These are phyloP conservation scores for Caenorhabditis brenneri DNA, from an alignment of 1,140 invertebrate genomes.

Conservation along the genomic window DNA sequence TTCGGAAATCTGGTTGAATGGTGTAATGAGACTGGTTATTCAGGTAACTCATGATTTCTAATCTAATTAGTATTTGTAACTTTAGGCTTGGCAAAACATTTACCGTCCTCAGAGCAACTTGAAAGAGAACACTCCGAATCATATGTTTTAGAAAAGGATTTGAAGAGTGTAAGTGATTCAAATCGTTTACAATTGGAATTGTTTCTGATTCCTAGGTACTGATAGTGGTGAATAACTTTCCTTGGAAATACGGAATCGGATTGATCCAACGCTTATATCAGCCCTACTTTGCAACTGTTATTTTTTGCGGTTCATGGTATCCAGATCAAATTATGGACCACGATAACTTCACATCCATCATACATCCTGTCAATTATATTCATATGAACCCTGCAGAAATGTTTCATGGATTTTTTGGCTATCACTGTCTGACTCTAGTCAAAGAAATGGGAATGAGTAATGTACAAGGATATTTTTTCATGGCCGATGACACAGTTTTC, in stretches of 20 bases:
- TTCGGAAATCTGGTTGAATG: background rate
- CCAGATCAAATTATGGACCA: background rate
- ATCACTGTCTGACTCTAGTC: background rate
- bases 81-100: background rate
- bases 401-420: background rate
- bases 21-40: background rate
- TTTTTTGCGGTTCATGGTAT: slow-evolving; percentile 23
- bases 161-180: background rate
- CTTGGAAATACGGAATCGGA: background rate
- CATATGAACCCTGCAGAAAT: background rate
- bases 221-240: background rate
- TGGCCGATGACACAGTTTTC: background rate
- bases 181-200: background rate
- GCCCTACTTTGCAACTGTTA: slow-evolving; percentile 3
- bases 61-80: background rate
- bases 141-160: background rate
- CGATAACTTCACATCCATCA: background rate
- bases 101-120: background rate
- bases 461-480: background rate
- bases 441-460: background rate
- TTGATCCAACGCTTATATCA: background rate
- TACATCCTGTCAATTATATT: background rate
- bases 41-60: background rate
- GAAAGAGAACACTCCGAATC: background rate
- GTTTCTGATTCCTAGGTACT: background rate